Evolutionary conservation across 2,888 invertebrate genomes (phyloP).

Genomic region (Cataglyphis altisquamis): DNA sequence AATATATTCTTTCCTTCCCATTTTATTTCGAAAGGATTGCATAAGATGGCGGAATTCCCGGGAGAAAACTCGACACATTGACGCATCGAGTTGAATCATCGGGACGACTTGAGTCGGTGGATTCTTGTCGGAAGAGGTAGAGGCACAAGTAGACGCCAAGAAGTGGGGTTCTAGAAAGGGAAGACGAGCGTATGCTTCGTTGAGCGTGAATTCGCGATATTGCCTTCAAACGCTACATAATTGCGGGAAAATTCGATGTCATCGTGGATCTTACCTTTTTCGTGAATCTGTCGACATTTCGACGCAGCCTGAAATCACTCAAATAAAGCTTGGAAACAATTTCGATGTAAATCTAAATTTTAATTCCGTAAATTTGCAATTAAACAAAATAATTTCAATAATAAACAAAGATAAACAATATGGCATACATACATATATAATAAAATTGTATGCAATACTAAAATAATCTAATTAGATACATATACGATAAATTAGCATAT

Average conservation of each 20-base stretch:
- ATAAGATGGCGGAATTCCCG: slow-evolving; percentile 31
- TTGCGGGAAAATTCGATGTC: slow-evolving; percentile 50
- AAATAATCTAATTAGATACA: not conserved
- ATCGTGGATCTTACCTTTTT: slow-evolving; percentile 47
- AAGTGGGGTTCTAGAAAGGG: slow-evolving; percentile 51
- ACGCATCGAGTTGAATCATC: slow-evolving; percentile 59
- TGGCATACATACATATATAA: not conserved
- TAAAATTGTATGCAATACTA: not conserved
- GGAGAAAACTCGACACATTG: slow-evolving; percentile 28
- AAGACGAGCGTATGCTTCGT: slow-evolving; percentile 69
- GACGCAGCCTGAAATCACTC: not conserved
- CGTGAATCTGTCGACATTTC: slow-evolving; percentile 14
- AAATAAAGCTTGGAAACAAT: not conserved
- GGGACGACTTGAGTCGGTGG: slow-evolving; percentile 42
- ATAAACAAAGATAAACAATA: not conserved
- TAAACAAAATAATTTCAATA: not conserved
- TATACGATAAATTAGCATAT: not conserved
- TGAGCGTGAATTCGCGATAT: slow-evolving; percentile 78
- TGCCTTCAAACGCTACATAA: slow-evolving; percentile 67
- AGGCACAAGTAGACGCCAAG: slow-evolving; percentile 58
- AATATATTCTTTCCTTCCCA: slow-evolving; percentile 5
- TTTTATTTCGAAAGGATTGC: slow-evolving; percentile 11
- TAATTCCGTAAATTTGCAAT: not conserved
- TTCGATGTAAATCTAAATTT: not conserved
- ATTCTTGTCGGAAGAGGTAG: slow-evolving; percentile 41